Evolutionary conservation across 1,140 invertebrate genomes (phyloP).

Genomic region (Aphaenogaster rudis): DNA sequence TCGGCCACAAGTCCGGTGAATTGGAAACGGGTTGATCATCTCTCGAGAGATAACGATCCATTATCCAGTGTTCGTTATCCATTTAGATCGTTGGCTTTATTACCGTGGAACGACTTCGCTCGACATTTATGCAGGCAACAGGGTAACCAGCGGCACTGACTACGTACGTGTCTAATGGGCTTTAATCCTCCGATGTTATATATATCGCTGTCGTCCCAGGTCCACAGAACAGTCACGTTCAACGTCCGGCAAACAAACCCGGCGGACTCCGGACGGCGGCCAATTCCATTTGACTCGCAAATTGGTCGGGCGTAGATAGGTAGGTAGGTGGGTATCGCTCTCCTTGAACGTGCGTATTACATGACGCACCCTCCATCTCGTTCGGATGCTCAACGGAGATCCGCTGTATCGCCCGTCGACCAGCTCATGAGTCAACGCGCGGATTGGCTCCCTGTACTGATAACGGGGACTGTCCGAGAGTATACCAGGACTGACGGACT

Average conservation of each 20-base stretch:
- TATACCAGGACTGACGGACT: background rate
- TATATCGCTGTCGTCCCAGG: slow-evolving; percentile 52
- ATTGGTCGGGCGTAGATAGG: slow-evolving; percentile 48
- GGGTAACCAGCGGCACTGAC: slow-evolving; percentile 17
- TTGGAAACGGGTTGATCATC: background rate
- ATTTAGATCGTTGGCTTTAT: slow-evolving; percentile 52
- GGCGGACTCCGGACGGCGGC: slow-evolving; percentile 34
- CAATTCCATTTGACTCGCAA: slow-evolving; percentile 65
- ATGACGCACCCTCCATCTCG: background rate
- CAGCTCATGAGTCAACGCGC: background rate
- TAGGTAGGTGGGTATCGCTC: slow-evolving; percentile 27
- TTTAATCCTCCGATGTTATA: slow-evolving; percentile 62
- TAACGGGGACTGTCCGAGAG: background rate
- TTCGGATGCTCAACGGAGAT: slow-evolving; percentile 14
- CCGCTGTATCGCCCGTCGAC: slow-evolving; percentile 9
- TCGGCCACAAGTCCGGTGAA: background rate
- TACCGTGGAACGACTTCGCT: slow-evolving; percentile 41
- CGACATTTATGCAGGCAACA: slow-evolving; percentile 49
- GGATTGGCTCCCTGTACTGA: background rate
- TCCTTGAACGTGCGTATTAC: slow-evolving; percentile 53
- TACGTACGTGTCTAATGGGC: slow-evolving; percentile 62
- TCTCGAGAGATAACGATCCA: slow-evolving; percentile 24
- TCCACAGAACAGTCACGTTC: slow-evolving; percentile 58
- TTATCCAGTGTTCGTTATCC: slow-evolving; percentile 1
- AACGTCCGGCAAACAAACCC: slow-evolving; percentile 58